These are phyloP conservation scores for Lerema accius DNA, from an alignment of 1,140 invertebrate species.

Conservation along the genomic window DNA sequence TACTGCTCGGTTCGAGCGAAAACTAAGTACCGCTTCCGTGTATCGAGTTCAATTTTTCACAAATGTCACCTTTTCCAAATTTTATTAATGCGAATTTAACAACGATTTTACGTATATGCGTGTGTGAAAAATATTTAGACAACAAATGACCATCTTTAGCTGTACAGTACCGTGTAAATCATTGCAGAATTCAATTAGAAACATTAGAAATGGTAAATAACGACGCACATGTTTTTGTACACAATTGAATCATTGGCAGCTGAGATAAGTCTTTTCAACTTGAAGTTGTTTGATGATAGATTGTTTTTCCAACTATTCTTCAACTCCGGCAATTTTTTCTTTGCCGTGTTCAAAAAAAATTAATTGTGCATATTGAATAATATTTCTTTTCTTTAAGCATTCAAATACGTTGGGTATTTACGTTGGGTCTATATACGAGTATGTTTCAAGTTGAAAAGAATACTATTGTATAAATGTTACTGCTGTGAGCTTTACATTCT, in stretches of 20 bases:
- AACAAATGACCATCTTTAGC: not conserved
- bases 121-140: constrained; percentile 28
- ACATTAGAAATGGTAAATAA: constrained; percentile 6
- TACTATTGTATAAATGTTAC: constrained; percentile 37
- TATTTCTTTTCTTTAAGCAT: not conserved
- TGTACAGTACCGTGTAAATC: not conserved
- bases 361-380: not conserved
- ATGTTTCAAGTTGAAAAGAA: constrained; percentile 41
- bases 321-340: constrained; percentile 1
- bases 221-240: not conserved
- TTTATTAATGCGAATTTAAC: too few species aligned
- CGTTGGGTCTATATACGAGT: too few species aligned
- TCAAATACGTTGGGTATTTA: constrained; percentile 10
- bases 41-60: too few species aligned
- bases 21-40: not conserved
- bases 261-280: constrained; percentile 69
- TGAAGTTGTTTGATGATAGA: constrained; percentile 53
- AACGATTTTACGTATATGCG: too few species aligned
- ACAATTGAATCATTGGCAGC: constrained; percentile 63
- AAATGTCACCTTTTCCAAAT: too few species aligned
- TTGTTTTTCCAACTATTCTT: not conserved
- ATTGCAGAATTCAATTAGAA: constrained; percentile 1
- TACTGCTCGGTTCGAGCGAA: not conserved
- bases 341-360: too few species aligned
- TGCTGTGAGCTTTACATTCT: constrained; percentile 49